Evolutionary conservation across 2,797 vertebrate genomes (phyloP), one percentile per base, ranked within the genome.

Genomic region (Megaceryle alcyon): DNA sequence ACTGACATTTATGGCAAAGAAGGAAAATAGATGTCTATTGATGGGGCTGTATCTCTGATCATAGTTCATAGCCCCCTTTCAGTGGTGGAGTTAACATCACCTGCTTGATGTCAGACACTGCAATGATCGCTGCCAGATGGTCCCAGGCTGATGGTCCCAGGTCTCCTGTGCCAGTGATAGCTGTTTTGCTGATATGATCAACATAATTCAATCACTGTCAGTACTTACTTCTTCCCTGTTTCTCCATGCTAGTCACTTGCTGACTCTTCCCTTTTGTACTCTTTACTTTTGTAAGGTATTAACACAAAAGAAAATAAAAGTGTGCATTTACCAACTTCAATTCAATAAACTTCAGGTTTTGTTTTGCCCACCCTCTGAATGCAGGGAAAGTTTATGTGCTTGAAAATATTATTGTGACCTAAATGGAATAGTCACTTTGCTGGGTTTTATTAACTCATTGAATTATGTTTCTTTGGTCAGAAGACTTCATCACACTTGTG

Each of bases 11-110:
- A 96, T 90, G 92, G 97, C 87, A 90, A 94, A 98, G 98, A 97
- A 98, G 96, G 95, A 98, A 98, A 98, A 98, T 98, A 97, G 98
- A 99, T 98, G 98, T 98, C 98, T 98, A 98, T 98, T 98, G 98
- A 98, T 98, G 98, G 97, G 97, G 97, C 97, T 97, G 96, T 98
- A 98, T 98, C 98, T 97, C 97, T 98, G 98, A 98, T 98, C 96
- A 88, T 97, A 98, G 98, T 98, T 98, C 98, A 98, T 95, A 97
- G 97, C 96, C 97, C 94, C 96, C 94, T 98, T 98, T 98, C 98
- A 98, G 98, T 96, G 97, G 96, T 69, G 95, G 97, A 98, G 98
- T 98, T 98, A 98, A 98, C 98, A 95, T 98, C 96, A 96, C 92
- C 96, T 92, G 97, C 98, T 98, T 98, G 97, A 97, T 98, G 98